Percentiles rank a stretch among this genome's conserved stretches.
Evolutionary conservation across 2,797 vertebrate genomes (phyloP).

Genomic region (Girardinus metallicus): DNA sequence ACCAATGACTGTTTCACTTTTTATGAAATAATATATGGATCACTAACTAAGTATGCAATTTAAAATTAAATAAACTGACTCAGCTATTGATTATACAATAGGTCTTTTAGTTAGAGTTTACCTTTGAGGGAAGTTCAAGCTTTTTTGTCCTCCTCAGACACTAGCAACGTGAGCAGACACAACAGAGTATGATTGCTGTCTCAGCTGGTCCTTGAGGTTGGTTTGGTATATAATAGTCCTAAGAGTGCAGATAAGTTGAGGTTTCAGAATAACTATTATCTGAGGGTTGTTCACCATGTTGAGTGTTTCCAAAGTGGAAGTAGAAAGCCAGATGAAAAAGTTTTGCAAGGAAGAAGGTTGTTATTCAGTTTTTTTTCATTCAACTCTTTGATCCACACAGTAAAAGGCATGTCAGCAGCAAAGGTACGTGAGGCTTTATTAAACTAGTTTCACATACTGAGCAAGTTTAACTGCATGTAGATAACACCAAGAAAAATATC

Average conservation of each 20-base stretch:
- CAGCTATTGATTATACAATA: not conserved
- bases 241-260: constrained; percentile 1
- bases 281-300: not conserved
- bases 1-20: not conserved
- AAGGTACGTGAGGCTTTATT: not conserved
- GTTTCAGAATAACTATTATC: constrained; percentile 14
- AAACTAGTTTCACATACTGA: not conserved
- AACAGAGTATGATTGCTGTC: not conserved
- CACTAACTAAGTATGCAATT: not conserved
- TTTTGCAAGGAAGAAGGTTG: constrained; percentile 1
- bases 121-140: not conserved
- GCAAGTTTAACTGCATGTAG: too few relatives aligned
- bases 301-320: constrained; percentile 8
- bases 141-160: not conserved
- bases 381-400: not conserved
- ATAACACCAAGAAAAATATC: not conserved
- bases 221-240: not conserved
- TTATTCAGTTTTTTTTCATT: not conserved
- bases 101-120: not conserved
- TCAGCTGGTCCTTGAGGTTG: not conserved
- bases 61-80: not conserved
- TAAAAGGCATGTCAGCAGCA: not conserved
- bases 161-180: not conserved
- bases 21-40: not conserved
- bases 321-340: not conserved